A percentile compares a stretch with the other conserved stretches of the same genome.
These are phyloP conservation scores for Tenebrosternarchus preto DNA, from an alignment of 2,113 vertebrate species.

Conservation along the genomic window DNA sequence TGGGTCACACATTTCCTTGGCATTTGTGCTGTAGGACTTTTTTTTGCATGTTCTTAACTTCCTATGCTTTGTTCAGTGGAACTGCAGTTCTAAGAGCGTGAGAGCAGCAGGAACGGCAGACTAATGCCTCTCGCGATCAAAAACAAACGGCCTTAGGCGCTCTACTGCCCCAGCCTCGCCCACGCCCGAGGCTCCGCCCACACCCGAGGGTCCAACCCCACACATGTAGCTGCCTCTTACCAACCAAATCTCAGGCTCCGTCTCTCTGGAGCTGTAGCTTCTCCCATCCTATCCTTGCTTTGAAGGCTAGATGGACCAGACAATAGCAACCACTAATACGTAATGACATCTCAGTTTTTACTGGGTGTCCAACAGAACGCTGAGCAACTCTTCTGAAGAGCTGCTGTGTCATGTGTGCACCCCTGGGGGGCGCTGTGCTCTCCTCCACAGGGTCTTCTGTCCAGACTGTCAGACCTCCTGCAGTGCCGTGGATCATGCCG, in stretches of 20 bases:
- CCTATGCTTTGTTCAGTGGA: background rate
- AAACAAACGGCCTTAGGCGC: too few species aligned
- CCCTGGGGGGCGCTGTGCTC: slow-evolving; percentile 20
- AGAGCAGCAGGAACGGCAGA: too few species aligned
- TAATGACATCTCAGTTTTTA: background rate
- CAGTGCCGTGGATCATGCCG: slow-evolving; percentile 84
- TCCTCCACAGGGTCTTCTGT: slow-evolving; percentile 79
- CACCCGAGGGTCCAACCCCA: too few species aligned
- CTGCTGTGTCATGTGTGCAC: background rate
- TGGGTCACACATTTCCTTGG: background rate
- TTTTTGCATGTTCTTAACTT: background rate
- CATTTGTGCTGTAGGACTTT: background rate
- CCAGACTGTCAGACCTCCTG: slow-evolving; percentile 83
- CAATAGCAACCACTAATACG: background rate
- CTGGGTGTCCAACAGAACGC: background rate
- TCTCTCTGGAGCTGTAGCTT: background rate
- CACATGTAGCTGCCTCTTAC: too few species aligned
- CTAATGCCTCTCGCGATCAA: too few species aligned
- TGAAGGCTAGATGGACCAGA: background rate
- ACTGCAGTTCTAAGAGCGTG: too few species aligned
- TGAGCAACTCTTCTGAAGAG: background rate
- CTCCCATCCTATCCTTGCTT: background rate
- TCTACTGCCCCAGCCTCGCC: too few species aligned
- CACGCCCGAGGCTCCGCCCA: too few species aligned
- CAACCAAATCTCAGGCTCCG: background rate